Evolutionary conservation across 2,888 invertebrate species (phyloP), one percentile per base, ranked within the genome.

Genomic region (Anagyrus pseudococci): DNA sequence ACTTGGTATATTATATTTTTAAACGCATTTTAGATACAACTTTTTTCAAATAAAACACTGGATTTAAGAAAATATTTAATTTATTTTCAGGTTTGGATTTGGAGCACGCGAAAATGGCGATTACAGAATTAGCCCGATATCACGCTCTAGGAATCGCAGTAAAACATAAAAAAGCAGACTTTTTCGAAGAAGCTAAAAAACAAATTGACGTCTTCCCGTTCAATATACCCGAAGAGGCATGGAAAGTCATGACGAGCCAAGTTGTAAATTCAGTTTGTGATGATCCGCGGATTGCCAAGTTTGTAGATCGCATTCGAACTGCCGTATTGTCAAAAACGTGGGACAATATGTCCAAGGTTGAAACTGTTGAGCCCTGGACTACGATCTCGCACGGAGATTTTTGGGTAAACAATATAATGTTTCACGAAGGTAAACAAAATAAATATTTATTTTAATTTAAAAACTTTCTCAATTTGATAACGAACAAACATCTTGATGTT

Each of bases 391-490:
- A 88, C 67, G 80, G 82, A 0, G 88, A 88, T 72, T 82, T 86
- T 55, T 87, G 87, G 87, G 83, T 84, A 13, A 87, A 87, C 70
- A 88, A 88, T 68, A 81, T 87, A 0, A 84, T 88, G 84, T 77
- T 87, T 13, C 55, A 37, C 3, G 7, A 76, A 81, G 80, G 82
- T 60, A 87, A 87, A 87, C 87, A n/a, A 22, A 17, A 19, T 10
- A 17, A 2, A 7, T 2, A 19, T 44, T 44, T 44, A 44, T n/a
- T 37, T 10, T 37, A n/a, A n/a, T n/a, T n/a, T n/a, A n/a, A n/a
- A n/a, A n/a, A n/a, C n/a, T n/a, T n/a, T n/a, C n/a, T n/a, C n/a
- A n/a, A n/a, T n/a, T n/a, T n/a, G n/a, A 29, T 10, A 44, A 17
- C 6, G 6, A 8, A n/a, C n/a, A n/a, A n/a, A n/a, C n/a, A 33